Base-by-base conservation (phyloP, 2,113 vertebrate genomes). In the Meles meles region DNA sequence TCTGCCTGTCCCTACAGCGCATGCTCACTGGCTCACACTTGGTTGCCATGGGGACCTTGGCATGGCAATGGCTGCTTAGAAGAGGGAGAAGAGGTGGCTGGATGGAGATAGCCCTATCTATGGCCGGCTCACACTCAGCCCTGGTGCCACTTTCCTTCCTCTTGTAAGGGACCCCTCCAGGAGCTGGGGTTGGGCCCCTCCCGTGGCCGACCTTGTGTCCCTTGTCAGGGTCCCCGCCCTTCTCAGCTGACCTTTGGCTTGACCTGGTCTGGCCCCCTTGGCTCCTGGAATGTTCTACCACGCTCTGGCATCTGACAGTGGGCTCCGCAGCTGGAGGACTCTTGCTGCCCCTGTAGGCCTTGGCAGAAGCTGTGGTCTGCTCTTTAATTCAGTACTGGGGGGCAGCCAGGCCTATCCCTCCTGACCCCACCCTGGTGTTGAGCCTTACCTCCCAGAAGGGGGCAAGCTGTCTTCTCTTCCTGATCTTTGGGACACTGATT, bases 11-110 rank as follows among this genome's bases (percentile, higher is more conserved):
- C 49, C 65, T 7, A 14, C 31, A 42, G 13, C 96, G 12, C 96
- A 85, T 83, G 90, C 96, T 93, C 96, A 76, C 27, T 92, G 88
- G 77, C 93, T 93, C 96, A 93, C 97, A 93, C 97, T 98, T 63
- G 2, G 96, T 95, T 11, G 15, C 77, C 93, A 96, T 76, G 98
- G 97, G 90, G 93, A 98, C 96, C 42, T 72, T 0, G 77, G 82
- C 95, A 27, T 95, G 93, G 97, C 97, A 87, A 97, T 63, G 0
- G 88, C 88, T 0, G 61, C 98, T 98, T 98, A 95, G 98, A 89
- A n/a, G 0, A 18, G 86, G 93, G 4, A 84, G 90, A 65, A 76
- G 95, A 90, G 88, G 65, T 76, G 0, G 15, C 77, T 88, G 90
- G 81, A 49, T 79, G 86, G 67, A 85, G 83, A 47, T 1, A 4